phyloP scores from a whole-genome alignment of 2,797 vertebrate species.

The Pangasius sanitwongsei region DNA sequence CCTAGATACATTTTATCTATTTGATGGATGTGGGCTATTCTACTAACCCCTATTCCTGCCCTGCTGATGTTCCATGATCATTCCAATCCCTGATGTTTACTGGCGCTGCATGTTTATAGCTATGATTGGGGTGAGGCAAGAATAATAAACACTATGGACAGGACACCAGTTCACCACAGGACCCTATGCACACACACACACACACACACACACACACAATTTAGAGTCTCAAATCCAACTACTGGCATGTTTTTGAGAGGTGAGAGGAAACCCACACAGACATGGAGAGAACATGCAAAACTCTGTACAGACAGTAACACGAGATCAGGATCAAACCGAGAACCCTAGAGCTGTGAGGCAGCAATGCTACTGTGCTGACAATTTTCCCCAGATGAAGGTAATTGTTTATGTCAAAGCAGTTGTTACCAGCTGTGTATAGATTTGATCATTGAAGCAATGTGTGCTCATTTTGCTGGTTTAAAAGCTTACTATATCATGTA shows the following conservation, averaged over 20 bases:
- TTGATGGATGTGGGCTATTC: neutral
- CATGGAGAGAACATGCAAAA: constrained; percentile 1
- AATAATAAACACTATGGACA: neutral
- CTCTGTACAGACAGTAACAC: neutral
- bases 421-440: constrained; percentile 19
- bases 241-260: constrained; percentile 8
- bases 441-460: constrained; percentile 5
- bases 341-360: neutral
- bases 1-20: constrained; percentile 6
- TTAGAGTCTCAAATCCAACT: constrained; percentile 13
- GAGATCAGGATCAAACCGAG: neutral
- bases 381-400: constrained; percentile 4
- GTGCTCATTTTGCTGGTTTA: neutral
- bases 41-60: neutral
- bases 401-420: constrained; percentile 16
- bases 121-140: neutral
- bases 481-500: constrained; percentile 1
- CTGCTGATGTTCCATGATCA: neutral
- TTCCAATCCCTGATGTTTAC: neutral
- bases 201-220: constrained; percentile 12
- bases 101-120: neutral
- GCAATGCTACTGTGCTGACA: constrained; percentile 1
- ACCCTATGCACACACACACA: neutral
- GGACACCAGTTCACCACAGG: neutral
- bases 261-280: neutral